Evolutionary conservation across 2,113 vertebrate genomes (phyloP), one percentile per base, ranked within the genome.

Genomic region (Pholis gunnellus): DNA sequence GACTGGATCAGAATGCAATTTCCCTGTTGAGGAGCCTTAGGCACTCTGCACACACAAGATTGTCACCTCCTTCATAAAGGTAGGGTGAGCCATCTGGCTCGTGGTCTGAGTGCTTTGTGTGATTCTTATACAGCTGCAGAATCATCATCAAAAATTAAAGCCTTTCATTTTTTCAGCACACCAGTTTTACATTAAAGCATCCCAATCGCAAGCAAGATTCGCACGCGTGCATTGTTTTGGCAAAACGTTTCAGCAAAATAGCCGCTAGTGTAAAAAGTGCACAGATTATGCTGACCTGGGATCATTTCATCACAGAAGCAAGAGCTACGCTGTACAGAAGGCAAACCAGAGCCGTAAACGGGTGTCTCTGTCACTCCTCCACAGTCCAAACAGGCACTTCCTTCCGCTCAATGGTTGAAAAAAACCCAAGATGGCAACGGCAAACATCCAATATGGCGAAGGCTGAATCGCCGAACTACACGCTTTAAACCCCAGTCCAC

Each of bases 1-100:
- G 77, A 88, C 84, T 81, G 78, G 87, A 90, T 93, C 83, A 85
- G 86, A 85, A 90, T 86, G 84, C 79, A 84, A 87, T 92, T 92
- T 93, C 85, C 70, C 85, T 88, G 82, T 84, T 86, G 85, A 81
- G 83, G 59, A 81, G 83, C 90, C 72, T 65, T 10, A 65, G 82
- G 90, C 87, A 67, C 72, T 71, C 31, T 42, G 79, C 82, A 71
- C 79, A 71, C 79, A 85, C 50, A 72, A 81, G 86, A 86, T 84
- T 88, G 84, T 88, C 75, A 87, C 85, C 78, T 85, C 80, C 72
- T 76, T 84, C 79, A 77, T 76, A 56, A 84, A 90, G 73, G 83
- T 79, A 74, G 71, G 29, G 18, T n/a, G 76, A 78, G 76, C 70
- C 83, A 89, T 88, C 83, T 87, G 91, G 60, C 63, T 25, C 2